Percentiles rank a stretch among this genome's conserved stretches.
Conservation (phyloP, 2,888 invertebrate genomes). For the Serrognathus titanus region DNA sequence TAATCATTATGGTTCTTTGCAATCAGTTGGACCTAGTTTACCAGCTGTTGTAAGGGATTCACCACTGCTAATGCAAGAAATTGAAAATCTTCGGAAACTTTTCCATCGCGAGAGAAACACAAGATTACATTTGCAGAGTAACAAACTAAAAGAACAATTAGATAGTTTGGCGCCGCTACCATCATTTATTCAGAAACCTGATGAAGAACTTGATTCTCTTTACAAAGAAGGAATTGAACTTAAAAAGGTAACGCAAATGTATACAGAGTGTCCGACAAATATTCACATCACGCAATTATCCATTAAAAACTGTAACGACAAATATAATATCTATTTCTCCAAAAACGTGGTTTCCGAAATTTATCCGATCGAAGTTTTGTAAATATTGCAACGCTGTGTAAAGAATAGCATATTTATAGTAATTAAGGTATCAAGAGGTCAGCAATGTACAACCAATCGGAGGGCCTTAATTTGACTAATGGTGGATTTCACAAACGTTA, state of each 20-base stretch:
- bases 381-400: too few relatives aligned
- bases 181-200: constrained; percentile 46
- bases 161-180: constrained; percentile 56
- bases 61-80: constrained; percentile 57
- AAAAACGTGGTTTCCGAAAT: too few relatives aligned
- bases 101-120: constrained; percentile 58
- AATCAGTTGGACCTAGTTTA: constrained; percentile 42
- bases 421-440: too few relatives aligned
- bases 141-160: constrained; percentile 54
- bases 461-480: too few relatives aligned
- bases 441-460: too few relatives aligned
- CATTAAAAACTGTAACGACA: too few relatives aligned
- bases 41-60: constrained; percentile 49
- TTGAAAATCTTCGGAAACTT: constrained; percentile 55
- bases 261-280: too few relatives aligned
- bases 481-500: too few relatives aligned
- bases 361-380: too few relatives aligned
- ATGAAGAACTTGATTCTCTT: constrained; percentile 52
- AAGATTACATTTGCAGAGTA: constrained; percentile 54
- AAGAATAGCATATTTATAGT: too few relatives aligned
- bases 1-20: constrained; percentile 24
- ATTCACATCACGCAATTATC: too few relatives aligned
- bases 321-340: too few relatives aligned
- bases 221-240: constrained; percentile 54
- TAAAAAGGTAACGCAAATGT: constrained; percentile 45